Evolutionary conservation across 2,113 vertebrate species (phyloP).

Genomic region (Aphyosemion australe): DNA sequence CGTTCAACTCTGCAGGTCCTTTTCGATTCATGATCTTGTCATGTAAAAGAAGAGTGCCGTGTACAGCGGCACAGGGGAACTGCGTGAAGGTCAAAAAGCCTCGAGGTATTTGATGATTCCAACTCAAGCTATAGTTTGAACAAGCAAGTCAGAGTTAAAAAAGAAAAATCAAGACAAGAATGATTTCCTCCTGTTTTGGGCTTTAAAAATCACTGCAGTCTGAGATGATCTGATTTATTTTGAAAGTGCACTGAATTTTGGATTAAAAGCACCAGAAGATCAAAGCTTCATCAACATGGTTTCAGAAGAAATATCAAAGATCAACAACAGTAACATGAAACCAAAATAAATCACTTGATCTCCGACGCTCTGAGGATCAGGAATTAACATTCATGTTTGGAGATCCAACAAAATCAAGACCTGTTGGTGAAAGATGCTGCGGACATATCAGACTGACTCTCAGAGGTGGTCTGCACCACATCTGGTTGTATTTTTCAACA

Average conservation of each 20-base stretch:
- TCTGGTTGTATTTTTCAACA: background rate
- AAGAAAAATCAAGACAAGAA: constrained; percentile 29
- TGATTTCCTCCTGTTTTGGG: constrained; percentile 45
- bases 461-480: background rate
- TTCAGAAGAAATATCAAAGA: constrained; percentile 13
- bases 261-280: constrained; percentile 36
- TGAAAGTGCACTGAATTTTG: constrained; percentile 36
- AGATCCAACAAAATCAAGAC: background rate
- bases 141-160: constrained; percentile 18
- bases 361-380: background rate
- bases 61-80: constrained; percentile 10
- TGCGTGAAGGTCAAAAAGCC: constrained; percentile 25
- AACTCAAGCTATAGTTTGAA: constrained; percentile 33
- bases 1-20: constrained; percentile 36
- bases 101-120: constrained; percentile 41
- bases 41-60: constrained; percentile 42
- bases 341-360: constrained; percentile 10
- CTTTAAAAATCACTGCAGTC: constrained; percentile 23
- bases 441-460: background rate
- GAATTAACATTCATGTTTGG: background rate
- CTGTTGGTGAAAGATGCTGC: background rate
- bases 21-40: constrained; percentile 58
- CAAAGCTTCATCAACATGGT: constrained; percentile 25
- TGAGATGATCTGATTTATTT: constrained; percentile 44
- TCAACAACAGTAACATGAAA: background rate